phyloP scores from a whole-genome alignment of 2,888 invertebrate species.

The Gasteruption jaculator region DNA sequence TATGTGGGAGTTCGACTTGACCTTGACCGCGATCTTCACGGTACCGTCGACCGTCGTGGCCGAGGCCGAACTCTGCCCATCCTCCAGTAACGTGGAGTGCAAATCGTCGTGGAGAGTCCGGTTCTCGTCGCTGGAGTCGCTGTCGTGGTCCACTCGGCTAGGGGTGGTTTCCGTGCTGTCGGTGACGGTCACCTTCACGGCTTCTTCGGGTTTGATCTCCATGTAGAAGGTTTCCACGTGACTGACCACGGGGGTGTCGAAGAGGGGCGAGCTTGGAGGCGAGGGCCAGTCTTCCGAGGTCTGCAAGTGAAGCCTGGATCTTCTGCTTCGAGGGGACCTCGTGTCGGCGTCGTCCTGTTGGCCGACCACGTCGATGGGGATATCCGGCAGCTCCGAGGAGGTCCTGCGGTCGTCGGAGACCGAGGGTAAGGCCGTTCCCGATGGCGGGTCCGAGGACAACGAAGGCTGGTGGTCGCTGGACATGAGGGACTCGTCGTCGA shows the following conservation, averaged over 20 bases:
- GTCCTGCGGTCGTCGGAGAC: constrained; percentile 79
- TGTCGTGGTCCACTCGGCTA: constrained; percentile 52
- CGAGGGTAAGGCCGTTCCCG: constrained; percentile 45
- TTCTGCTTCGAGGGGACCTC: constrained; percentile 39
- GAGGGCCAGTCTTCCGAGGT: constrained; percentile 80
- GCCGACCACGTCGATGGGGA: constrained; percentile 69
- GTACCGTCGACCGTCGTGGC: constrained; percentile 79
- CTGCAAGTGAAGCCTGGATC: constrained; percentile 50
- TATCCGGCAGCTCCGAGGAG: constrained; percentile 80
- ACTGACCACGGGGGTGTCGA: constrained; percentile 69
- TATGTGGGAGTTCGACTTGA: constrained; percentile 64
- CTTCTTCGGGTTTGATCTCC: constrained; percentile 72
- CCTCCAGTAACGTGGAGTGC: constrained; percentile 45
- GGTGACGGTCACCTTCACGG: constrained; percentile 69
- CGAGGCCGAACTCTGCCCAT: constrained; percentile 47
- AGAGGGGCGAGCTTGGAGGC: constrained; percentile 67
- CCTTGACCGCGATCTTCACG: constrained; percentile 73
- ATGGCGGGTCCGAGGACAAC: constrained; percentile 77
- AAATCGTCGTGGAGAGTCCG: constrained; percentile 64
- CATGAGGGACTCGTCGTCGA: constrained; percentile 77
- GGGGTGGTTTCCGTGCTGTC: constrained; percentile 66
- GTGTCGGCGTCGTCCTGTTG: constrained; percentile 52
- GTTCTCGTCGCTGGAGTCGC: constrained; percentile 65
- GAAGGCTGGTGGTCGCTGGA: constrained; percentile 84
- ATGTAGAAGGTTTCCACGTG: constrained; percentile 78